Conservation (phyloP, 2,888 invertebrate genomes). For the Anagyrus pseudococci region DNA sequence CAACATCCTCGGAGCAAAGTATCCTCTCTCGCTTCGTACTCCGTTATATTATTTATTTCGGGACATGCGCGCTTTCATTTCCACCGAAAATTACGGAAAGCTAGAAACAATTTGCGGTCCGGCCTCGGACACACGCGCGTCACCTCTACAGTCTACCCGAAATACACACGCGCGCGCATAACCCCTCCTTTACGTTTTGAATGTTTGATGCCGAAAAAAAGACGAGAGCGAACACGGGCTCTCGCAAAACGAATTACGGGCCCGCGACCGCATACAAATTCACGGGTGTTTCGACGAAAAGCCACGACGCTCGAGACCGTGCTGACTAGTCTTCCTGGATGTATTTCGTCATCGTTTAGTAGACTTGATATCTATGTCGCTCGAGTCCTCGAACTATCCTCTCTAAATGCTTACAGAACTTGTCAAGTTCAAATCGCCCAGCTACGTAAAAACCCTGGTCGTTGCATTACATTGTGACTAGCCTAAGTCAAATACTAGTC, state of each 20-base stretch:
- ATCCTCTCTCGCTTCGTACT: slow-evolving; percentile 4
- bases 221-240: slow-evolving; percentile 25
- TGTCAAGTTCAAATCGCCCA: too few species aligned
- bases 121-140: slow-evolving; percentile 36
- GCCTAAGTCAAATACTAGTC: too few species aligned
- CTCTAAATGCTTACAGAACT: too few species aligned
- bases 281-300: slow-evolving; percentile 37
- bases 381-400: too few species aligned
- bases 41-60: slow-evolving; percentile 33
- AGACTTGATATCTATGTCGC: too few species aligned
- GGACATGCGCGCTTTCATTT: slow-evolving; percentile 12
- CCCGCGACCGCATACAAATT: slow-evolving; percentile 36
- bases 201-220: slow-evolving; percentile 35
- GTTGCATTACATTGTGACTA: too few species aligned
- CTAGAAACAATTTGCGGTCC: slow-evolving; percentile 37
- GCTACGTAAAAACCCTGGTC: too few species aligned
- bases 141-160: too few species aligned
- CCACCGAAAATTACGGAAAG: slow-evolving; percentile 34
- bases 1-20: slow-evolving; percentile 16
- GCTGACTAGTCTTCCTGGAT: too few species aligned
- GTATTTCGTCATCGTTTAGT: too few species aligned
- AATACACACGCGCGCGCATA: too few species aligned
- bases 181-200: slow-evolving; percentile 18
- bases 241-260: slow-evolving; percentile 39
- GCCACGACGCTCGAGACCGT: neutral